phyloP scores from a whole-genome alignment of 2,888 invertebrate species.

The Psylliodes chrysocephalus region DNA sequence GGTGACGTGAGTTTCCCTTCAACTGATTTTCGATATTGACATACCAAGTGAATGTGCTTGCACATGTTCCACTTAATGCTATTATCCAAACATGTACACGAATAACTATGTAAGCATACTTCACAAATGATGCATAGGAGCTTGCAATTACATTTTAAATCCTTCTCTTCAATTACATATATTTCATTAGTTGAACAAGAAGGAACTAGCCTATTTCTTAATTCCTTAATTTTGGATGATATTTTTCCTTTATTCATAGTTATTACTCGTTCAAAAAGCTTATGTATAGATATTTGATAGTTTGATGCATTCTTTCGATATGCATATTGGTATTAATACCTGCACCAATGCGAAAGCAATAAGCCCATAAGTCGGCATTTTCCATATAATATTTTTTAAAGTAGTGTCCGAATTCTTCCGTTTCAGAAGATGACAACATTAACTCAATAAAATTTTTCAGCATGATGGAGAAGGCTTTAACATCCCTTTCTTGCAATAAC shows the following conservation, averaged over 20 bases:
- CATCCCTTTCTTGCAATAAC: constrained; percentile 23
- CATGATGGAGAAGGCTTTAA: neutral
- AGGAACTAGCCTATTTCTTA: neutral
- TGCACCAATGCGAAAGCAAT: constrained; percentile 25
- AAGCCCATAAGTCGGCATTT: too few species aligned
- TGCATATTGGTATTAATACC: constrained; percentile 24
- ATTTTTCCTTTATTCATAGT: neutral
- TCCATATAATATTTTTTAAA: constrained; percentile 21
- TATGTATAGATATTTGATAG: constrained; percentile 28
- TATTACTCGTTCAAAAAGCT: constrained; percentile 7
- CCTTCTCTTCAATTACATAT: neutral
- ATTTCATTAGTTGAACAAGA: neutral
- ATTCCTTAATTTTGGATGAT: neutral
- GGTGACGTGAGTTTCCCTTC: too few species aligned
- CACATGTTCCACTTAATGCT: constrained; percentile 27
- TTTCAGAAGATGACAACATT: constrained; percentile 15
- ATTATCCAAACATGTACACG: constrained; percentile 19
- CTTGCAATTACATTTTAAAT: constrained; percentile 1
- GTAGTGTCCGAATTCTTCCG: constrained; percentile 17
- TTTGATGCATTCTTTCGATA: constrained; percentile 30
- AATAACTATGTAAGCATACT: constrained; percentile 10
- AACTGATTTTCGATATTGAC: constrained; percentile 2
- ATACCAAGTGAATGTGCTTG: constrained; percentile 20
- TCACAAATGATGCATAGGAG: constrained; percentile 12
- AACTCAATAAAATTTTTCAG: constrained; percentile 1